These are phyloP conservation scores for Poeciliopsis presidionis DNA, from an alignment of 2,797 vertebrate genomes.

Conservation along the genomic window DNA sequence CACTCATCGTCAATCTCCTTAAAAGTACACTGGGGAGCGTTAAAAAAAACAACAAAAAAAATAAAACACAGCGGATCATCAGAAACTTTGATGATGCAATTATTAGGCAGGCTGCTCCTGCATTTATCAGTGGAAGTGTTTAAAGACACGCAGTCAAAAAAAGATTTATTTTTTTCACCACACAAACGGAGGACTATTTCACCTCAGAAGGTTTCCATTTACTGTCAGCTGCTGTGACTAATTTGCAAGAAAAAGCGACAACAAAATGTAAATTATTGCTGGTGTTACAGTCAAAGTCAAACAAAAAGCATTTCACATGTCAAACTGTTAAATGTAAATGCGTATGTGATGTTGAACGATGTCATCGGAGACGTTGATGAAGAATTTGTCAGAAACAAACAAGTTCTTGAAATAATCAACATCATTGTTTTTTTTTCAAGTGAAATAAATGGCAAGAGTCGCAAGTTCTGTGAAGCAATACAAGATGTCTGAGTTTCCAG, in stretches of 20 bases:
- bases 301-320: background rate
- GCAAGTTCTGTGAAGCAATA: too few relatives aligned
- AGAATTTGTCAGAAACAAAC: too few relatives aligned
- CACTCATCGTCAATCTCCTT: conserved; percentile 2
- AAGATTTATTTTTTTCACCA: background rate
- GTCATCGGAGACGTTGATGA: too few relatives aligned
- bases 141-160: background rate
- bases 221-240: background rate
- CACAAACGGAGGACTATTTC: background rate
- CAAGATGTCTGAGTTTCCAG: too few relatives aligned
- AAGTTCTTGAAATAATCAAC: too few relatives aligned
- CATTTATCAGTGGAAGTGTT: conserved; percentile 1
- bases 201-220: background rate
- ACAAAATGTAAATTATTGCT: background rate
- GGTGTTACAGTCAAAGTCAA: background rate
- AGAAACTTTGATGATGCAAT: conserved; percentile 8
- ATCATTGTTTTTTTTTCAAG: too few relatives aligned
- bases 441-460: too few relatives aligned
- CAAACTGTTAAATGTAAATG: background rate
- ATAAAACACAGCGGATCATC: background rate
- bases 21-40: conserved; percentile 3
- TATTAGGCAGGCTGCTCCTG: conserved; percentile 6
- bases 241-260: background rate
- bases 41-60: background rate
- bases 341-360: too few relatives aligned